Percentiles rank a stretch among this genome's conserved stretches.
Evolutionary conservation across 2,797 vertebrate genomes (phyloP).

Genomic region (Hemibagrus guttatus): DNA sequence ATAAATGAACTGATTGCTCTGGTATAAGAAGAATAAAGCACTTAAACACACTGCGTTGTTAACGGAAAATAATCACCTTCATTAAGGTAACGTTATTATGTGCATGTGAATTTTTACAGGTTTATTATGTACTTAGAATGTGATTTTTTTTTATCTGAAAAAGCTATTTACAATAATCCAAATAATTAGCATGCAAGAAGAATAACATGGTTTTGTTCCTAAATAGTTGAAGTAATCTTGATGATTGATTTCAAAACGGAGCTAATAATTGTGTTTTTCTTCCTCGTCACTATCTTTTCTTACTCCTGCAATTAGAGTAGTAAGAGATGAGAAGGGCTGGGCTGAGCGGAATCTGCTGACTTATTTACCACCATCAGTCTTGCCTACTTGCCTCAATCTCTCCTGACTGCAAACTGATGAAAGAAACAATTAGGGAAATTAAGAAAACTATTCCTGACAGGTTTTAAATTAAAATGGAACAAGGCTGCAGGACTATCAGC

Average conservation of each 20-base stretch:
- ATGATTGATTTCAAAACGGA: background rate
- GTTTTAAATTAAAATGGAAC: constrained; percentile 45
- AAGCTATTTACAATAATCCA: background rate
- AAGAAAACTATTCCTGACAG: constrained; percentile 39
- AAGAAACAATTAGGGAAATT: constrained; percentile 46
- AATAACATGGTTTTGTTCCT: background rate
- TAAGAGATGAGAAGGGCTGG: background rate
- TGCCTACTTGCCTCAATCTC: constrained; percentile 27
- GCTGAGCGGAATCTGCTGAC: constrained; percentile 21
- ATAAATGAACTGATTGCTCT: background rate
- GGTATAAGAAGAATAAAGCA: background rate
- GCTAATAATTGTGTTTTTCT: background rate
- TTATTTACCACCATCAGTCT: constrained; percentile 38
- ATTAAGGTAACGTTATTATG: background rate
- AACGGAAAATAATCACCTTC: background rate
- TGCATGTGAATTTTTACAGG: background rate
- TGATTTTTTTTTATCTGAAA: background rate
- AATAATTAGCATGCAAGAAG: background rate
- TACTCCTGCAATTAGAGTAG: background rate
- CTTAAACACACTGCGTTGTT: background rate
- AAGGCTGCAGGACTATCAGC: constrained; percentile 44
- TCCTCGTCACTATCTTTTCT: background rate
- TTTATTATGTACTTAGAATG: background rate
- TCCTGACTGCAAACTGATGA: constrained; percentile 37
- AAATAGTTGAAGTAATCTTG: background rate